Evolutionary conservation across 2,888 invertebrate genomes (phyloP).

Genomic region (Volucella zonaria): DNA sequence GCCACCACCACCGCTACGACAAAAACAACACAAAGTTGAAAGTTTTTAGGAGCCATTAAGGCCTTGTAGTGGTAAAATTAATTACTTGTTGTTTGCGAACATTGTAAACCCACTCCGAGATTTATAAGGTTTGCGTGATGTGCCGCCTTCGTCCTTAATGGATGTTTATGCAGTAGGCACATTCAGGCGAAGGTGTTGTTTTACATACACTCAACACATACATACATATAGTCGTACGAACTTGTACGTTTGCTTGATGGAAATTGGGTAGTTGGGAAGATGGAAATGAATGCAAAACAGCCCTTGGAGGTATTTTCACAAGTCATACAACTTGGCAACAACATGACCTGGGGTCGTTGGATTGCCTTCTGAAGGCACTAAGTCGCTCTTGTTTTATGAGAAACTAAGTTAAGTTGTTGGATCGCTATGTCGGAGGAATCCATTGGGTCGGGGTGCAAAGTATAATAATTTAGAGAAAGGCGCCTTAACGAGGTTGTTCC

Average conservation of each 20-base stretch:
- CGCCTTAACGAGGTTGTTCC: slow-evolving; percentile 38
- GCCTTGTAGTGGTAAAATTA: slow-evolving; percentile 83
- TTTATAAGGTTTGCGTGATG: slow-evolving; percentile 82
- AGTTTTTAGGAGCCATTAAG: slow-evolving; percentile 82
- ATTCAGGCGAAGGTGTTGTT: slow-evolving; percentile 68
- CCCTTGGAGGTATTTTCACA: slow-evolving; percentile 71
- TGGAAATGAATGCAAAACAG: slow-evolving; percentile 65
- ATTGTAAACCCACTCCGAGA: slow-evolving; percentile 81
- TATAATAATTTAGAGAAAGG: slow-evolving; percentile 21
- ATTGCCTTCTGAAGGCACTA: slow-evolving; percentile 54
- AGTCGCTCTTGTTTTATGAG: slow-evolving; percentile 60
- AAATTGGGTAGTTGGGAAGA: slow-evolving; percentile 42
- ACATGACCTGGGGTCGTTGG: slow-evolving; percentile 68
- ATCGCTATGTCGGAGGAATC: not conserved
- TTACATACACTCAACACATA: slow-evolving; percentile 50
- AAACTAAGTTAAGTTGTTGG: slow-evolving; percentile 16
- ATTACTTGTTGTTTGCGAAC: slow-evolving; percentile 82
- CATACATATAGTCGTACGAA: no score
- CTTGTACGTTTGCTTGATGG: slow-evolving; percentile 30
- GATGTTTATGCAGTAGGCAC: slow-evolving; percentile 73
- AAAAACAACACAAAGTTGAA: slow-evolving; percentile 78
- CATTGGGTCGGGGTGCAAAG: no score
- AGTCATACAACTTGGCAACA: slow-evolving; percentile 73
- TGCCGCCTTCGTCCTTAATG: slow-evolving; percentile 77
- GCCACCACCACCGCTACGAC: slow-evolving; percentile 13